Evolutionary conservation across 2,797 vertebrate species (phyloP).

Genomic region (Sebastes hubbsi): DNA sequence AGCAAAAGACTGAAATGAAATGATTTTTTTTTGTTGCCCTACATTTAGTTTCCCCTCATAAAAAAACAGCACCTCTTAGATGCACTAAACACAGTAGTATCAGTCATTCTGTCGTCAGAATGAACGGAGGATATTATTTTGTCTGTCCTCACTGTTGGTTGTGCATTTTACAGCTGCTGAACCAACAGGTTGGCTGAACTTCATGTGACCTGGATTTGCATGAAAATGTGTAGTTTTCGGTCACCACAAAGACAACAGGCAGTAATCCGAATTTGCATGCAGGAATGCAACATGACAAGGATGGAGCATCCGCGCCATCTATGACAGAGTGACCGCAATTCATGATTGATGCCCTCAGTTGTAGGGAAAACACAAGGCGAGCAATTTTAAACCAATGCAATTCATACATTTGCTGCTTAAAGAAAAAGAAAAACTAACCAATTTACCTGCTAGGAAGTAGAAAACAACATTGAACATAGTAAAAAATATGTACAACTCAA

Average conservation of each 20-base stretch:
- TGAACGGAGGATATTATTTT: constrained; percentile 17
- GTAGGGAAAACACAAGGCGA: constrained; percentile 12
- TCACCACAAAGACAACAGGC: constrained; percentile 4
- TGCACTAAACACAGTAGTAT: constrained; percentile 19
- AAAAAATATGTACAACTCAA: neutral
- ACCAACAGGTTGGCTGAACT: constrained; percentile 50
- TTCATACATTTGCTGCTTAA: neutral
- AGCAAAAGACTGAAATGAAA: constrained; percentile 4
- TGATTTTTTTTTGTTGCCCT: neutral
- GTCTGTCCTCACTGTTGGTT: constrained; percentile 19
- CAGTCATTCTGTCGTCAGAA: constrained; percentile 42
- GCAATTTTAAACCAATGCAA: constrained; percentile 24
- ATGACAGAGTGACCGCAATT: constrained; percentile 37
- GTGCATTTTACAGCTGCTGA: constrained; percentile 38
- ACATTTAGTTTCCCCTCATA: constrained; percentile 13
- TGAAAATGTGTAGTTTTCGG: constrained; percentile 1
- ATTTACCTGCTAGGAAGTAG: neutral
- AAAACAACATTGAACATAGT: neutral
- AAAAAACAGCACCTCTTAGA: neutral
- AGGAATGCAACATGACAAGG: constrained; percentile 19
- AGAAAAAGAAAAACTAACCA: neutral
- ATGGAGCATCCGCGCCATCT: neutral
- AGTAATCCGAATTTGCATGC: constrained; percentile 22
- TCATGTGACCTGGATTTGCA: constrained; percentile 36
- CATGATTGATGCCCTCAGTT: constrained; percentile 25